Percentiles rank a stretch among this genome's conserved stretches.
phyloP scores from a whole-genome alignment of 2,797 vertebrate genomes.

The Aldrovandia affinis region DNA sequence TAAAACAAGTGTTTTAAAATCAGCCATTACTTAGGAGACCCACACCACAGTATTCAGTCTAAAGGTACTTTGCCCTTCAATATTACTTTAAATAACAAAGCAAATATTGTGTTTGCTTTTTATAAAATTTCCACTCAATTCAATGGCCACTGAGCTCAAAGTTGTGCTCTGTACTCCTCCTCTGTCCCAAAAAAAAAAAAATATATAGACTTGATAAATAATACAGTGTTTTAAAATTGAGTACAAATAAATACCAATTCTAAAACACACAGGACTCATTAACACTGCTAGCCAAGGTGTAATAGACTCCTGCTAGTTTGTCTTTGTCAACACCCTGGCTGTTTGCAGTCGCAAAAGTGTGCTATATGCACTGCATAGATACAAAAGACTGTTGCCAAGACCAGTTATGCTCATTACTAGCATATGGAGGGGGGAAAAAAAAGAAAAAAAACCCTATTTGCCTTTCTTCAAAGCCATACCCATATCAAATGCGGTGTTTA shows the following conservation, averaged over 20 bases:
- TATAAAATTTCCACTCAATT: not conserved
- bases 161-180: no score
- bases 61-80: not conserved
- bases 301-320: not conserved
- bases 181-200: not conserved
- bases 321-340: not conserved
- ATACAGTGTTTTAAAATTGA: not conserved
- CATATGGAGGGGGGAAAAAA: slow-evolving; percentile 40
- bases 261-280: not conserved
- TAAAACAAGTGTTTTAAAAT: no score
- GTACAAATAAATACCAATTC: not conserved
- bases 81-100: not conserved
- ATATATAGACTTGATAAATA: not conserved
- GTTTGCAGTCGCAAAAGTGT: not conserved
- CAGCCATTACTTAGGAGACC: not conserved
- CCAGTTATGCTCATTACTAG: slow-evolving; percentile 46
- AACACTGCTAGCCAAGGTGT: not conserved
- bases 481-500: slow-evolving; percentile 63
- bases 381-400: slow-evolving; percentile 49
- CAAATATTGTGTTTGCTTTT: not conserved
- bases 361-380: not conserved
- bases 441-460: slow-evolving; percentile 39
- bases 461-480: slow-evolving; percentile 52
- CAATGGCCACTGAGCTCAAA: not conserved
- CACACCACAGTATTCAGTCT: not conserved